These are phyloP conservation scores for Malurus alboscapulatus DNA, from an alignment of 2,113 vertebrate genomes.

Conservation along the genomic window DNA sequence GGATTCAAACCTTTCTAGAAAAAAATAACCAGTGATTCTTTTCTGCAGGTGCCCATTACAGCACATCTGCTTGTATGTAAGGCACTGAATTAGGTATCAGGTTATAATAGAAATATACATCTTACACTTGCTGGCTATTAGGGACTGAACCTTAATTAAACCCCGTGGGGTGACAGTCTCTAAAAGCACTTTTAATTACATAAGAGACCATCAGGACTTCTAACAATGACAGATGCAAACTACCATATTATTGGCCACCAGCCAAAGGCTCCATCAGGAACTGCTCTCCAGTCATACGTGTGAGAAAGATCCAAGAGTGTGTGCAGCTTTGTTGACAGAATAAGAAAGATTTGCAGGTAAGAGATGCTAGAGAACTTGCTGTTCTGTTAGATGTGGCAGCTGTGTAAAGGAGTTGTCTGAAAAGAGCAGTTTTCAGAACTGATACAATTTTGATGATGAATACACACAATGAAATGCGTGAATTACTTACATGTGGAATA, in stretches of 20 bases:
- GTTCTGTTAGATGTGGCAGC: background rate
- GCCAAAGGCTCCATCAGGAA: conserved; percentile 21
- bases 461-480: background rate
- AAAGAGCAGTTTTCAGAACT: background rate
- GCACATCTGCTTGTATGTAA: background rate
- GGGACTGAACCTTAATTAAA: conserved; percentile 43
- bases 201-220: conserved; percentile 55
- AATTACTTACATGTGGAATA: background rate
- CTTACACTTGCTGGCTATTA: background rate
- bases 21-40: background rate
- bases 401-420: background rate
- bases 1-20: background rate
- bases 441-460: background rate
- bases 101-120: background rate
- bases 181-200: conserved; percentile 59
- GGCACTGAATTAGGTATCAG: background rate
- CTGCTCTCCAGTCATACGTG: conserved; percentile 29
- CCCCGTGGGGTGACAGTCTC: background rate
- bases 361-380: background rate
- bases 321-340: background rate
- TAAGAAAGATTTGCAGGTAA: conserved; percentile 20
- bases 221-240: conserved; percentile 42
- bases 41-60: background rate
- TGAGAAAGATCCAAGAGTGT: conserved; percentile 23
- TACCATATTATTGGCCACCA: conserved; percentile 18